Evolutionary conservation across 2,888 invertebrate genomes (phyloP).

Genomic region (Helicoverpa assulta): DNA sequence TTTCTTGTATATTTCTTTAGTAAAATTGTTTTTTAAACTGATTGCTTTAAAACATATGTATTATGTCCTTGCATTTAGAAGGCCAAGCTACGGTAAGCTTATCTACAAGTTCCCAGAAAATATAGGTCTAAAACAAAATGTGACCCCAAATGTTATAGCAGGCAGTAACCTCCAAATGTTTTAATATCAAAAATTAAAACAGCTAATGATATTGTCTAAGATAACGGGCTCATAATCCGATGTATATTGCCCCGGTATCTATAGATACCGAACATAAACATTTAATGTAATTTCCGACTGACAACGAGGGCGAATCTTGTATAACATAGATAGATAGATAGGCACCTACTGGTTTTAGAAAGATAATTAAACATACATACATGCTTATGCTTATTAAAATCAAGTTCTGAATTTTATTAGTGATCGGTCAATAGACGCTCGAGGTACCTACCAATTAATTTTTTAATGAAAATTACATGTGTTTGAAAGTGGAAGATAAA

Average conservation of each 20-base stretch:
- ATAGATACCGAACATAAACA: constrained; percentile 73
- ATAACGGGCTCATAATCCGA: constrained; percentile 78
- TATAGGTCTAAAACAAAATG: not conserved
- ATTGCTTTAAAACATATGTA: not conserved
- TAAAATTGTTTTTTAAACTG: not conserved
- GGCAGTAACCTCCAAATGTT: constrained; percentile 29
- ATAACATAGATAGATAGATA: not conserved
- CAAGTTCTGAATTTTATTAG: not conserved
- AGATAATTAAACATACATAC: not conserved
- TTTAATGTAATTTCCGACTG: constrained; percentile 66
- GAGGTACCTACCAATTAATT: too few relatives aligned
- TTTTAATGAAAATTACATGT: too few relatives aligned
- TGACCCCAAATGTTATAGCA: not conserved
- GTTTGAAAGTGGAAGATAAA: too few relatives aligned
- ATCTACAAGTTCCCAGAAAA: too few relatives aligned
- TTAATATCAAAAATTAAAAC: constrained; percentile 60
- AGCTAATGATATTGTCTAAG: constrained; percentile 67
- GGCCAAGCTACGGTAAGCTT: too few relatives aligned
- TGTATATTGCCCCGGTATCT: constrained; percentile 80
- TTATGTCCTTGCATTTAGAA: too few relatives aligned
- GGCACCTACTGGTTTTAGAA: not conserved
- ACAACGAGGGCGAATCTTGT: constrained; percentile 47
- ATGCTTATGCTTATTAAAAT: not conserved
- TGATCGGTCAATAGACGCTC: not conserved
- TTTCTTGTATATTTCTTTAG: constrained; percentile 17